A percentile compares a stretch with the other conserved stretches of the same genome.
Conservation (phyloP, 2,113 vertebrate genomes). For the Nyctereutes procyonoides region DNA sequence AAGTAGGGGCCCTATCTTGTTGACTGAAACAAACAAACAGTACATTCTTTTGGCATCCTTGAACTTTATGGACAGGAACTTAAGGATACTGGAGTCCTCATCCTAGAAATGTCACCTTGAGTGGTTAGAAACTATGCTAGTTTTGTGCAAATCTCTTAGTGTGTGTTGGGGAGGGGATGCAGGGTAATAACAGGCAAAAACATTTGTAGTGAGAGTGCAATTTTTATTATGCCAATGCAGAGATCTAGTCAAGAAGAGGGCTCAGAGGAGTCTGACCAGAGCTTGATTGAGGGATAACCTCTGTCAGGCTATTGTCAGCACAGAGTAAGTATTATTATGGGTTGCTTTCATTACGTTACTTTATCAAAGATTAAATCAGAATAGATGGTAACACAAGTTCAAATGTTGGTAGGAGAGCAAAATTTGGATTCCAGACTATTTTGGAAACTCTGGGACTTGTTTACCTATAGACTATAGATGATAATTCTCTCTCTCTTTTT, state of each 20-base stretch:
- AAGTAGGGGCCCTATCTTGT: background rate
- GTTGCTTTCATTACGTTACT: background rate
- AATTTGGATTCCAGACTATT: background rate
- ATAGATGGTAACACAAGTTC: background rate
- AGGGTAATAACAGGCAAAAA: background rate
- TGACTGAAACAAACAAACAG: no score
- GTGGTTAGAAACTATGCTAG: background rate
- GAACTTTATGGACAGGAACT: background rate
- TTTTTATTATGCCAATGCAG: accelerated
- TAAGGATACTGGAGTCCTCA: background rate
- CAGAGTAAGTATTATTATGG: background rate
- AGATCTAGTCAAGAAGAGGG: background rate
- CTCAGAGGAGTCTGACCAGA: background rate
- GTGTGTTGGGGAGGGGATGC: background rate
- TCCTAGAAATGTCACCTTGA: background rate
- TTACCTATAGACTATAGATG: background rate
- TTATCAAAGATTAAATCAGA: background rate
- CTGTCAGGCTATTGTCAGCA: background rate
- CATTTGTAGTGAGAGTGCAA: background rate
- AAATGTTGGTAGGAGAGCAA: background rate
- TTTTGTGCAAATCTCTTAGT: background rate
- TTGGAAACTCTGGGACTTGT: background rate
- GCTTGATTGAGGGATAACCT: background rate
- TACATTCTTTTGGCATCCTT: background rate
- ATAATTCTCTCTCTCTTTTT: background rate